These are phyloP conservation scores for Silurus lanzhouensis DNA, from an alignment of 2,797 vertebrate species.

Conservation along the genomic window DNA sequence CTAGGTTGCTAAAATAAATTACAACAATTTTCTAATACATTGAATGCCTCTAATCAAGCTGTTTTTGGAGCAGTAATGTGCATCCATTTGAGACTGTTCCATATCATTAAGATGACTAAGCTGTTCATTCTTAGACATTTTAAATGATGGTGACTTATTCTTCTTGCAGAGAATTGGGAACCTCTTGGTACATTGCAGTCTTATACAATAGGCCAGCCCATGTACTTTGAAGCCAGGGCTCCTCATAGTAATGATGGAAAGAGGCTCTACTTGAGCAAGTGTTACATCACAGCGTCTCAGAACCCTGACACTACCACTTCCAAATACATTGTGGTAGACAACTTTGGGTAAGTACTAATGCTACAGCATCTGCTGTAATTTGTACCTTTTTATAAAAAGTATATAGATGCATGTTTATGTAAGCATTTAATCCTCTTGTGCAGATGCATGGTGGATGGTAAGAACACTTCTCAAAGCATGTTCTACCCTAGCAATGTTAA, in stretches of 20 bases:
- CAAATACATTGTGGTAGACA: constrained; percentile 63
- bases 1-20: not conserved
- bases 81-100: too few relatives aligned
- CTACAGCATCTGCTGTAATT: not conserved
- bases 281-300: constrained; percentile 61
- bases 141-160: not conserved
- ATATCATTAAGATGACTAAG: not conserved
- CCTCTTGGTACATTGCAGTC: constrained; percentile 16
- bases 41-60: not conserved
- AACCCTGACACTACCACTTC: constrained; percentile 31
- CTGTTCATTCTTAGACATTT: not conserved
- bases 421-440: not conserved
- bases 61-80: not conserved
- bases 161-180: constrained; percentile 59
- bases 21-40: not conserved
- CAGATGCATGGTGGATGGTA: constrained; percentile 75
- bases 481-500: constrained; percentile 56
- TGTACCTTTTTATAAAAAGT: too few relatives aligned
- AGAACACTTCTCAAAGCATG: constrained; percentile 42
- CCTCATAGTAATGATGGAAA: accelerated
- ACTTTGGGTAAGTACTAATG: constrained; percentile 64
- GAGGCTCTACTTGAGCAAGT: constrained; percentile 67
- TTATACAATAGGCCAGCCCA: constrained; percentile 60
- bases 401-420: too few relatives aligned
- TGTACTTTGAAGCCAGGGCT: constrained; percentile 67